A percentile compares a stretch with the other conserved stretches of the same genome.
These are phyloP conservation scores for Eurystomus glaucurus DNA, from an alignment of 2,797 vertebrate genomes.

Conservation along the genomic window DNA sequence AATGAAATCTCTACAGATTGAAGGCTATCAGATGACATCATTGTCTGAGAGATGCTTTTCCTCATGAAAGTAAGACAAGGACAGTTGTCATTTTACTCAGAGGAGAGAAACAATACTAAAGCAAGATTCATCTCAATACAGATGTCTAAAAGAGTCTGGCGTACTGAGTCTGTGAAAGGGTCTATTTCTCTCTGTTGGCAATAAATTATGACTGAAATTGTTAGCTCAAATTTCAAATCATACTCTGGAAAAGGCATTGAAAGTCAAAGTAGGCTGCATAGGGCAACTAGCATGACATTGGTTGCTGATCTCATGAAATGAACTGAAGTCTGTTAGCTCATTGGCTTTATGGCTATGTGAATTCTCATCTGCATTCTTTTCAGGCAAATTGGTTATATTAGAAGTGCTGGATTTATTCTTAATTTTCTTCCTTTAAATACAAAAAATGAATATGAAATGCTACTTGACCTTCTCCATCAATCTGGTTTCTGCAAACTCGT, in stretches of 20 bases:
- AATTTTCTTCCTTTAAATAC: neutral
- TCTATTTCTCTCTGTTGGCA: neutral
- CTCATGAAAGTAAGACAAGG: neutral
- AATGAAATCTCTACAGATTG: neutral
- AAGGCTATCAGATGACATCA: neutral
- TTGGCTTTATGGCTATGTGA: neutral
- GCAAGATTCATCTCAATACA: neutral
- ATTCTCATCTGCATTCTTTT: neutral
- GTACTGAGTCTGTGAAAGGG: neutral
- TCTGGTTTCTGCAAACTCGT: neutral
- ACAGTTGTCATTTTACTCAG: neutral
- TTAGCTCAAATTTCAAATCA: neutral
- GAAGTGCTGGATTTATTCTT: neutral
- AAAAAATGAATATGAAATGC: neutral
- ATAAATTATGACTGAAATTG: neutral
- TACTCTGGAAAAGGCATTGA: neutral
- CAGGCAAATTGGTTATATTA: neutral
- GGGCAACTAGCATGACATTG: neutral
- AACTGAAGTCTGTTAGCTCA: neutral
- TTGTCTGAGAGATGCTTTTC: neutral
- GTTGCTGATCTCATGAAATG: neutral
- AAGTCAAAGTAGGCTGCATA: neutral
- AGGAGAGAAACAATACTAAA: slow-evolving; percentile 6
- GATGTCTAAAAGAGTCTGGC: neutral
- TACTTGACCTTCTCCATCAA: neutral